A percentile compares a stretch with the other conserved stretches of the same genome.
Conservation (phyloP, 2,888 invertebrate genomes). For the Meiosimyza decipiens region DNA sequence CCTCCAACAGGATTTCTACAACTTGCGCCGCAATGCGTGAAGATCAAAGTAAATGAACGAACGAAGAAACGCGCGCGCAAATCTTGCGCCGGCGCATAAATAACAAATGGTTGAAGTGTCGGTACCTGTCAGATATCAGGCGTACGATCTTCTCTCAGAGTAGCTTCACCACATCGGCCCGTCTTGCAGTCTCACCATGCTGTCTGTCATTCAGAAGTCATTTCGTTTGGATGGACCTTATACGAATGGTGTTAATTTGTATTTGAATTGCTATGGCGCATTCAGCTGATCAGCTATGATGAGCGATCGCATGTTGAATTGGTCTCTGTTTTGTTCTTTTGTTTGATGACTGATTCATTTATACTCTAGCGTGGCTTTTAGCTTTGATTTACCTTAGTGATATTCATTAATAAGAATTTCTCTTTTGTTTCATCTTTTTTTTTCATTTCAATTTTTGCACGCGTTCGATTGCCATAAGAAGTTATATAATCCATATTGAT, state of each 20-base stretch:
- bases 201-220: conserved; percentile 27
- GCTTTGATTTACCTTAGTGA: neutral
- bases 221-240: neutral
- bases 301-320: neutral
- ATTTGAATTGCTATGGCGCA: conserved; percentile 7
- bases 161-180: neutral
- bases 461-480: neutral
- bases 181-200: neutral
- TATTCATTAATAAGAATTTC: neutral
- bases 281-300: neutral
- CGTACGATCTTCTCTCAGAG: neutral
- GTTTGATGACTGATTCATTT: neutral
- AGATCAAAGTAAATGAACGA: conserved; percentile 10
- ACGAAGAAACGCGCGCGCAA: neutral
- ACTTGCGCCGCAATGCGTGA: conserved; percentile 16
- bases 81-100: conserved; percentile 24
- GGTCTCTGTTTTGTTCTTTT: neutral
- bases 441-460: conserved; percentile 22
- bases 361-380: too few relatives aligned
- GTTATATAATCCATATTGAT: neutral
- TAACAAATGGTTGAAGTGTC: conserved; percentile 1
- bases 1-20: neutral
- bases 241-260: conserved; percentile 20
- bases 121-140: neutral
- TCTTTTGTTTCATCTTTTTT: conserved; percentile 6